Base-by-base conservation (phyloP, 2,113 vertebrate species). In the Chamaea fasciata region DNA sequence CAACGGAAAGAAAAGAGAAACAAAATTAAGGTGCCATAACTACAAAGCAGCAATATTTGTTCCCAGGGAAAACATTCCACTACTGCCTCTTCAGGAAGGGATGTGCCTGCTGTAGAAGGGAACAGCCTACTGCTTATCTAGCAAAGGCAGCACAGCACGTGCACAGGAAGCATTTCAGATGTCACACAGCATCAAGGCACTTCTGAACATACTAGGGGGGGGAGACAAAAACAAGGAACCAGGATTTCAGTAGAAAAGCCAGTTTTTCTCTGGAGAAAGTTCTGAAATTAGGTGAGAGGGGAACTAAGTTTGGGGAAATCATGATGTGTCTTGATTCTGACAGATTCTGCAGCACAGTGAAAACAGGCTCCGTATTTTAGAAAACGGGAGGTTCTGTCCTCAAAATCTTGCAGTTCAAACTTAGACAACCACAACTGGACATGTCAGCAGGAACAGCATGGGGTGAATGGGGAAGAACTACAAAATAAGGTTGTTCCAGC, bases 271-370 rank as follows among this genome's bases (percentile, higher is more conserved):
- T 47, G 15, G 59, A 88, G 49, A 80, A 80, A 59, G 52, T 70
- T 85, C 49, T 52, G 62, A 82, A 91, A 67, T 11, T 39, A 89
- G 20, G n/a, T 21, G 14, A 28, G 64, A 79, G 60, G 57, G 80
- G 92, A 96, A 92, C 56, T 37, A 24, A 60, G 67, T 44, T 76
- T n/a, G 21, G 41, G 67, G 78, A 90, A 92, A 85, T n/a, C 13
- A 39, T 35, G 19, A 49, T 20, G 28, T 10, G 35, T 47, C 81
- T 65, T 17, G 56, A 30, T 31, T 49, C 49, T 13, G 39, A 39
- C 13, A 13, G 4, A n/a, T 63, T 24, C 42, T 0, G 0, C 1
- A 71, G 69, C 47, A n/a, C 11, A 8, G 27, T 27, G 70, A 67
- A 65, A 65, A 50, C 52, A 39, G 0, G 8, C 13, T 81, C 63